Evolutionary conservation across 1,140 invertebrate species (phyloP).

Genomic region (Drosophila tani): DNA sequence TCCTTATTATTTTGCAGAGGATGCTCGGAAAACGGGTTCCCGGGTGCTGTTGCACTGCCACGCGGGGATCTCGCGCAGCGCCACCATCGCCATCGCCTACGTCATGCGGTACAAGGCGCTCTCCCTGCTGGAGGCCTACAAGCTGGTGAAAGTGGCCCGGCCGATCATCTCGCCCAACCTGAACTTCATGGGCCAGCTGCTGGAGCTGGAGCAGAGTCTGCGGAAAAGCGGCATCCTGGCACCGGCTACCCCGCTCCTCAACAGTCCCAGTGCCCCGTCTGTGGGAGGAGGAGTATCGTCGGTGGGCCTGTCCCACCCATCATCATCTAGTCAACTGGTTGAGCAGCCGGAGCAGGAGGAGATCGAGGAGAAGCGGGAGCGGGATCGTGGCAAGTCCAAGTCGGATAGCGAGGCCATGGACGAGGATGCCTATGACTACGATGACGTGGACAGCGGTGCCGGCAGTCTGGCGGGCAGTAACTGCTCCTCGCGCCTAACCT

Average conservation of each 20-base stretch:
- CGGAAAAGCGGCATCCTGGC: constrained; percentile 85
- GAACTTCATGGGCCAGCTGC: constrained; percentile 98
- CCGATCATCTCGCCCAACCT: constrained; percentile 98
- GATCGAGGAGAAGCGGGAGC: constrained; percentile 33
- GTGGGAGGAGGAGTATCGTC: constrained; percentile 18
- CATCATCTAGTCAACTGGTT: constrained; percentile 68
- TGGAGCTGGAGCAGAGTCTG: constrained; percentile 93
- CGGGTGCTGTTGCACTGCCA: constrained; percentile 97
- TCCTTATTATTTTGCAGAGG: constrained; percentile 89
- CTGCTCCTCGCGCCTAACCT: constrained; percentile 78
- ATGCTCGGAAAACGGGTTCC: constrained; percentile 91
- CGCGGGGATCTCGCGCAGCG: constrained; percentile 96
- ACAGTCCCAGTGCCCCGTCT: constrained; percentile 28
- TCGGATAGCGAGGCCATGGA: constrained; percentile 77
- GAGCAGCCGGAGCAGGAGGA: constrained; percentile 62
- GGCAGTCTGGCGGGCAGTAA: constrained; percentile 73
- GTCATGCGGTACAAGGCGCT: constrained; percentile 95
- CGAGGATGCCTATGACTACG: constrained; percentile 72
- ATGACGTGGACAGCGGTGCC: constrained; percentile 72
- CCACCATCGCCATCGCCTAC: constrained; percentile 97
- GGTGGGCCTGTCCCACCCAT: constrained; percentile 18
- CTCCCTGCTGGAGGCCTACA: constrained; percentile 95
- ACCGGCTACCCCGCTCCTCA: constrained; percentile 51
- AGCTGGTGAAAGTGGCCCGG: constrained; percentile 93
- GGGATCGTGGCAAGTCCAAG: constrained; percentile 57